Evolutionary conservation across 2,113 vertebrate species (phyloP).

Genomic region (Azemiops feae): DNA sequence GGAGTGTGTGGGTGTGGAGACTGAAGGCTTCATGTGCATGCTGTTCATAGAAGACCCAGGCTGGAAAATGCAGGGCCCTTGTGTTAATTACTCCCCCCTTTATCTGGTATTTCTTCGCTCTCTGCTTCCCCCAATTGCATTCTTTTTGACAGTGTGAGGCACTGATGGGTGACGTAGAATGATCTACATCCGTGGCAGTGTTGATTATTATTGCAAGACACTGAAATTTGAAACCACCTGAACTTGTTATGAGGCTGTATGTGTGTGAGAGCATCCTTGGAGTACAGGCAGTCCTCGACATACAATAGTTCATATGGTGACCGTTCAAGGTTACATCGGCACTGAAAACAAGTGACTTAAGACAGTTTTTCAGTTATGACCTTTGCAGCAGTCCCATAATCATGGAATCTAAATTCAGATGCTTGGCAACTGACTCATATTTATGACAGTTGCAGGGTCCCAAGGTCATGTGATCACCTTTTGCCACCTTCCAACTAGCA

Average conservation of each 20-base stretch:
- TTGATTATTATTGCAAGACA: not conserved
- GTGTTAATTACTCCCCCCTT: not conserved
- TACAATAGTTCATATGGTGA: not conserved
- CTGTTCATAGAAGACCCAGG: not conserved
- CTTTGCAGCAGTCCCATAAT: not conserved
- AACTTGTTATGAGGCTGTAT: too few species aligned
- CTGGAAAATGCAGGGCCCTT: not conserved
- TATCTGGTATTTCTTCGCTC: not conserved
- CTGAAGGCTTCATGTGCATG: too few species aligned
- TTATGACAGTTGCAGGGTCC: not conserved
- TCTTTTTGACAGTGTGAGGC: not conserved
- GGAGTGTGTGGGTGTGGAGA: too few species aligned
- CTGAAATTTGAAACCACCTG: not conserved
- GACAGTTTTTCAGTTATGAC: not conserved
- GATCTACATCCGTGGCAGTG: not conserved
- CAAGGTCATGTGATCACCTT: not conserved
- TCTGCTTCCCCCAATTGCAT: not conserved
- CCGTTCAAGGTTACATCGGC: not conserved
- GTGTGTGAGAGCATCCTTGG: not conserved
- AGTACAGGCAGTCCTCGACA: not conserved
- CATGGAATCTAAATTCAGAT: not conserved
- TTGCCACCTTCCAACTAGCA: not conserved
- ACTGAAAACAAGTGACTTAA: not conserved
- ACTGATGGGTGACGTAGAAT: not conserved
- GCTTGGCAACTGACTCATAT: not conserved